These are phyloP conservation scores for Benitochromis conjunctus DNA, from an alignment of 2,113 vertebrate genomes.

Conservation along the genomic window DNA sequence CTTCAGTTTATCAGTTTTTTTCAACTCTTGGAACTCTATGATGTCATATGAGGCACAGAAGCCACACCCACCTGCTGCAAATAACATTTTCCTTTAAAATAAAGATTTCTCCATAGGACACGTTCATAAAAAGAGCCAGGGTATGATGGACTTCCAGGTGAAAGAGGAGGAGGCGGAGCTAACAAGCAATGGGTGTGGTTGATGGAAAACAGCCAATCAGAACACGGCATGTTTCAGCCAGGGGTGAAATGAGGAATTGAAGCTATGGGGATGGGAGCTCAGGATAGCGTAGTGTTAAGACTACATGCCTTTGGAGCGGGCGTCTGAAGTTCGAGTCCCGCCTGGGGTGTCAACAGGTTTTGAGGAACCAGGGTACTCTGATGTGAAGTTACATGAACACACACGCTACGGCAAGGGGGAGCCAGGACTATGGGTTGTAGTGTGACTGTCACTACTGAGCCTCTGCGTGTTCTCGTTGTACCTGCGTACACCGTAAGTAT, in stretches of 20 bases:
- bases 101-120: background rate
- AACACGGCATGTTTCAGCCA: background rate
- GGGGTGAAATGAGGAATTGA: background rate
- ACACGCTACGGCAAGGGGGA: too few species aligned
- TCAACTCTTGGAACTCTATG: background rate
- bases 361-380: too few species aligned
- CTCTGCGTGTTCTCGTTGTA: too few species aligned
- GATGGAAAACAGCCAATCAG: background rate
- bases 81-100: background rate
- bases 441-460: too few species aligned
- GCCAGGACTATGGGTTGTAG: too few species aligned
- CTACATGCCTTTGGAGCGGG: accelerated
- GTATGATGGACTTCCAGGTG: background rate
- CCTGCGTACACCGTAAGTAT: too few species aligned
- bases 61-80: background rate
- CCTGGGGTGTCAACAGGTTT: too few species aligned
- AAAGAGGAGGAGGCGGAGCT: background rate
- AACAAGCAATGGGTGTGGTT: background rate
- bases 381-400: too few species aligned
- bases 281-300: background rate
- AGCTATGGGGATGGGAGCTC: accelerated
- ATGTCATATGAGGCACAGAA: background rate
- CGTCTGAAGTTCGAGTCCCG: background rate
- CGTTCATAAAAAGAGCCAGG: background rate
- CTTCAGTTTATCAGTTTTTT: background rate